A percentile compares a stretch with the other conserved stretches of the same genome.
Evolutionary conservation across 1,140 invertebrate genomes (phyloP).

Genomic region (Chlorops oryzae): DNA sequence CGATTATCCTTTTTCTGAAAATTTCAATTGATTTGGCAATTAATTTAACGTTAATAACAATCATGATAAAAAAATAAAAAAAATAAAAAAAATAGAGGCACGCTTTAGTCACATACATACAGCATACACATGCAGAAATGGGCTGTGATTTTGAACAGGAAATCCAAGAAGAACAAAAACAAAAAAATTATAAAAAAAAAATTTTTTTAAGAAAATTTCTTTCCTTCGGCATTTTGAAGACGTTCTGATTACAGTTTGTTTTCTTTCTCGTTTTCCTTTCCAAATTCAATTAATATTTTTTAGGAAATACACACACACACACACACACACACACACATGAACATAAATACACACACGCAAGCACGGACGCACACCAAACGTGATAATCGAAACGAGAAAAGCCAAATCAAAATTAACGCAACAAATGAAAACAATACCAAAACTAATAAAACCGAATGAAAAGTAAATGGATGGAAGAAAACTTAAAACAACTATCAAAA

Average conservation of each 20-base stretch:
- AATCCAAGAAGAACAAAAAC: slow-evolving; percentile 24
- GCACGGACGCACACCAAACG: too few species aligned
- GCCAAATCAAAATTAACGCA: slow-evolving; percentile 43
- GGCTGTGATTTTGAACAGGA: slow-evolving; percentile 43
- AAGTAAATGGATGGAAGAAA: slow-evolving; percentile 17
- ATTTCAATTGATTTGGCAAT: too few species aligned
- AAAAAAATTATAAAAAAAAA: too few species aligned
- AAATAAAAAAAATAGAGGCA: slow-evolving; percentile 18
- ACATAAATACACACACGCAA: too few species aligned
- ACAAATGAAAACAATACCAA: slow-evolving; percentile 11
- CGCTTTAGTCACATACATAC: slow-evolving; percentile 1
- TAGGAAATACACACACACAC: too few species aligned
- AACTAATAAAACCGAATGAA: slow-evolving; percentile 17
- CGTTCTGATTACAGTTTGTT: too few species aligned
- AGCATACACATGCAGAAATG: slow-evolving; percentile 24
- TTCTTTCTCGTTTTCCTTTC: too few species aligned
- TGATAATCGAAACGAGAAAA: slow-evolving; percentile 23
- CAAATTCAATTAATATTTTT: too few species aligned
- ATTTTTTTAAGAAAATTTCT: too few species aligned
- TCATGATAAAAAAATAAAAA: slow-evolving; percentile 13
- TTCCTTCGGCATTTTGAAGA: too few species aligned
- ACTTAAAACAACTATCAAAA: slow-evolving; percentile 23
- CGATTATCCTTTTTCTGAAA: too few species aligned
- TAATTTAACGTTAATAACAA: slow-evolving; percentile 9
- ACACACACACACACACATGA: too few species aligned